These are phyloP conservation scores for Drosophila suzukii DNA, from an alignment of 1,140 invertebrate species.

Conservation along the genomic window DNA sequence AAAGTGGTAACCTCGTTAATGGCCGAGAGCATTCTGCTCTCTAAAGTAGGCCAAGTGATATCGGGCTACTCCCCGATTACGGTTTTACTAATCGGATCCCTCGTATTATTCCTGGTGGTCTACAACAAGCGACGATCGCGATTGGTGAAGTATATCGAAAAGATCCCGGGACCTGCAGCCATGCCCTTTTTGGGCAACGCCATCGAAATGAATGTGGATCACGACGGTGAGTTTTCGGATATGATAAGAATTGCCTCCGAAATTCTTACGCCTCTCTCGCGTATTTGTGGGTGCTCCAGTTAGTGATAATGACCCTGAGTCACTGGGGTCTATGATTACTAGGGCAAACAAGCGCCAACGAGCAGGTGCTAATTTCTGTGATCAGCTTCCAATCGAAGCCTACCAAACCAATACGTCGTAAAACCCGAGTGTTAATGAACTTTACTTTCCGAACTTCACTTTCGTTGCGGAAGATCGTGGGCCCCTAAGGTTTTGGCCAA, in stretches of 20 bases:
- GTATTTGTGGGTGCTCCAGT: constrained; percentile 34
- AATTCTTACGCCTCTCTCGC: not conserved
- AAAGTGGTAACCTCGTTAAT: constrained; percentile 73
- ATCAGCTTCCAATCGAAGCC: constrained; percentile 30
- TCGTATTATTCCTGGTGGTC: constrained; percentile 68
- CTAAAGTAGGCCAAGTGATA: constrained; percentile 67
- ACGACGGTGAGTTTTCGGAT: constrained; percentile 81
- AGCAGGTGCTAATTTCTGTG: constrained; percentile 63
- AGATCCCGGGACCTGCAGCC: constrained; percentile 86
- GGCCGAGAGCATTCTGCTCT: constrained; percentile 77
- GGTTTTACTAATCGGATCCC: constrained; percentile 63
- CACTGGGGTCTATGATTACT: constrained; percentile 21
- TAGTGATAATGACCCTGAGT: constrained; percentile 63
- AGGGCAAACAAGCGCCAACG: constrained; percentile 27
- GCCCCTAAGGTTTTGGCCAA: constrained; percentile 7
- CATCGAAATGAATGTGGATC: constrained; percentile 85
- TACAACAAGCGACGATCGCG: constrained; percentile 84
- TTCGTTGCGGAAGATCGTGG: constrained; percentile 26
- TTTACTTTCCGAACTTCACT: constrained; percentile 54
- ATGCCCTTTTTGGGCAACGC: constrained; percentile 87
- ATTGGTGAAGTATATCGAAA: constrained; percentile 84
- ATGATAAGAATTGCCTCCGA: not conserved
- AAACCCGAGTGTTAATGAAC: constrained; percentile 63
- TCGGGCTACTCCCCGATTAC: constrained; percentile 77
- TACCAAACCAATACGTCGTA: not conserved